Evolutionary conservation across 2,113 vertebrate genomes (phyloP), one percentile per base, ranked within the genome.

Genomic region (Eurypyga helias): DNA sequence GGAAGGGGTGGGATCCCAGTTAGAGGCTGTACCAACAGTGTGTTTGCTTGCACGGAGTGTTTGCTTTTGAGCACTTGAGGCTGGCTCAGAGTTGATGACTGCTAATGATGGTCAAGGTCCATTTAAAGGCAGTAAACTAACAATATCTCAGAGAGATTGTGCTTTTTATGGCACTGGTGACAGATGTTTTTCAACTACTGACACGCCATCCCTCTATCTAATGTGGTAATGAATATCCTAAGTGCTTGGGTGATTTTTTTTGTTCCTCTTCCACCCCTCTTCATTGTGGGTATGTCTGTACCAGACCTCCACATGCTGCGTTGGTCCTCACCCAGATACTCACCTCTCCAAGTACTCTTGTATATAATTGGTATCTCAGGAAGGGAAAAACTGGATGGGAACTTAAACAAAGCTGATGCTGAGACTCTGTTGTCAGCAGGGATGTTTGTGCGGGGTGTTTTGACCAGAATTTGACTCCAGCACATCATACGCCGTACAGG

Each of bases 111-210:
- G 46, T 72, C 84, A 96, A 81, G 62, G 51, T 73, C 83, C 48
- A 60, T 92, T 89, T 73, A 87, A 93, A 87, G 54, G 78, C 54
- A 91, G 43, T 89, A 90, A 91, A 83, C 57, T 86, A 83, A 73
- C 19, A 69, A 11, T 24, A 7, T 33, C 54, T 66, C 17, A 3
- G 78, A 83, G 48, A 93, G 87, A 41, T 34, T 66, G 31, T 83
- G 49, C 24, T 89, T 89, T 78, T 18, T 77, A 29, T 75, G 54
- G 81, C 62, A 77, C 26, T 38, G 4, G 1, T 67, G 84, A 36
- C 73, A 94, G 60, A 31, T 48, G 41, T 2, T 83, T 76, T 96
- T 52, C 62, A 88, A 91, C 9, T 82, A 65, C 24, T 3, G 9
- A 75, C 69, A 46, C 11, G 28, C 29, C 38, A 45, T 61, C 33